Percentiles rank a stretch among this genome's conserved stretches.
phyloP scores from a whole-genome alignment of 1,140 invertebrate genomes.

The Conus ventricosus region DNA sequence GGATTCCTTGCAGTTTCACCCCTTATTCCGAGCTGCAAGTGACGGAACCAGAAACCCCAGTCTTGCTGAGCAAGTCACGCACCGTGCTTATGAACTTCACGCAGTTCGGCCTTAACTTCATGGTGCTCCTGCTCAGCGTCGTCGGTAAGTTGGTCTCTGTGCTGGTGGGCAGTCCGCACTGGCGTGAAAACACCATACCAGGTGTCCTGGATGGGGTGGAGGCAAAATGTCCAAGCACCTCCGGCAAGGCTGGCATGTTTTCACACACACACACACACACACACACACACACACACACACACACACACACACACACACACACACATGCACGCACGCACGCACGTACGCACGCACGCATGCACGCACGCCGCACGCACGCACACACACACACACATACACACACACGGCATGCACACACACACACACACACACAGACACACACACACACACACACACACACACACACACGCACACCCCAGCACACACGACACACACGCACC shows the following conservation, averaged over 20 bases:
- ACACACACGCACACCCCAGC: neutral
- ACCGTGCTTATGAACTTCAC: constrained; percentile 64
- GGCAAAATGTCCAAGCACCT: too few relatives aligned
- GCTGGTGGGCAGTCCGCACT: too few relatives aligned
- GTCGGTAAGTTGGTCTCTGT: constrained; percentile 59
- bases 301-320: too few relatives aligned
- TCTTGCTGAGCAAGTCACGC: constrained; percentile 47
- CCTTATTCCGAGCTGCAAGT: constrained; percentile 53
- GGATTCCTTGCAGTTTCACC: neutral
- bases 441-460: neutral
- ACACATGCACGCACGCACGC: too few relatives aligned
- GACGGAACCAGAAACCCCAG: constrained; percentile 39
- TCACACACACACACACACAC: too few relatives aligned
- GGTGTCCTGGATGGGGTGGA: too few relatives aligned
- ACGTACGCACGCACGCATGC: too few relatives aligned
- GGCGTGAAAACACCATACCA: too few relatives aligned
- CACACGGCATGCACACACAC: neutral
- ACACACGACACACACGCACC: neutral
- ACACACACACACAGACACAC: neutral
- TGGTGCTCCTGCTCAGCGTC: constrained; percentile 68
- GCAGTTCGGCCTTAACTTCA: constrained; percentile 69
- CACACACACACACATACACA: too few relatives aligned
- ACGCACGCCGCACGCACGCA: too few relatives aligned
- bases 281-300: too few relatives aligned
- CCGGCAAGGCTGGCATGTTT: neutral